Conservation (phyloP, 1,140 invertebrate species). For the Sinella curviseta region DNA sequence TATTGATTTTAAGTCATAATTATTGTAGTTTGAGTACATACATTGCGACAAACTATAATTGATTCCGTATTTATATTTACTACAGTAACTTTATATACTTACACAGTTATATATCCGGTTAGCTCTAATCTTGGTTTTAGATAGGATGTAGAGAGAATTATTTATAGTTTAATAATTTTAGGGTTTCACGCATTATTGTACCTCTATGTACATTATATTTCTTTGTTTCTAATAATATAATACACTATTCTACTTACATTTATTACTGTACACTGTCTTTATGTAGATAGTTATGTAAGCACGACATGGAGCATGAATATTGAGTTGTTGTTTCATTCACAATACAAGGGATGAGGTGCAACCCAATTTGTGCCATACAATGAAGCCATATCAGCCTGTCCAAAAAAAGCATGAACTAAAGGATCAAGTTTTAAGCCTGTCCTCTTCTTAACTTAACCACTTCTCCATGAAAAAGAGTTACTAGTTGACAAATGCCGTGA, state of each 20-base stretch:
- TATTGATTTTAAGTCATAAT: too few species aligned
- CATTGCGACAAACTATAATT: too few species aligned
- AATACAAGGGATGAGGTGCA: not conserved
- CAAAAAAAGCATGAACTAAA: conserved; percentile 35
- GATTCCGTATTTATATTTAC: too few species aligned
- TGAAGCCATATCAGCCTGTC: conserved; percentile 43
- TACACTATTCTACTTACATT: not conserved
- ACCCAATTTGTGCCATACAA: conserved; percentile 43
- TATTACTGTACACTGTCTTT: too few species aligned
- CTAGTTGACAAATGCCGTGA: conserved; percentile 1
- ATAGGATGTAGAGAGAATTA: too few species aligned
- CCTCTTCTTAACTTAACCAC: not conserved
- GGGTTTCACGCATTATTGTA: too few species aligned
- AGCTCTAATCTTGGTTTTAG: too few species aligned
- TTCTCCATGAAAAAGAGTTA: not conserved
- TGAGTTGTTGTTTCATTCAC: conserved; percentile 19
- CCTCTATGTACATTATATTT: not conserved
- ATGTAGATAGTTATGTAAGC: not conserved
- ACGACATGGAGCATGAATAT: conserved; percentile 4
- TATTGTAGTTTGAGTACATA: too few species aligned
- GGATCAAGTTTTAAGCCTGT: conserved; percentile 36
- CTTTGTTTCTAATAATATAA: not conserved
- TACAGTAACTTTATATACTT: too few species aligned
- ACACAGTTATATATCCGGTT: too few species aligned
- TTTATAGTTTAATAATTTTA: too few species aligned